Evolutionary conservation across 2,797 vertebrate species (phyloP).

Genomic region (Xerus rutilus): DNA sequence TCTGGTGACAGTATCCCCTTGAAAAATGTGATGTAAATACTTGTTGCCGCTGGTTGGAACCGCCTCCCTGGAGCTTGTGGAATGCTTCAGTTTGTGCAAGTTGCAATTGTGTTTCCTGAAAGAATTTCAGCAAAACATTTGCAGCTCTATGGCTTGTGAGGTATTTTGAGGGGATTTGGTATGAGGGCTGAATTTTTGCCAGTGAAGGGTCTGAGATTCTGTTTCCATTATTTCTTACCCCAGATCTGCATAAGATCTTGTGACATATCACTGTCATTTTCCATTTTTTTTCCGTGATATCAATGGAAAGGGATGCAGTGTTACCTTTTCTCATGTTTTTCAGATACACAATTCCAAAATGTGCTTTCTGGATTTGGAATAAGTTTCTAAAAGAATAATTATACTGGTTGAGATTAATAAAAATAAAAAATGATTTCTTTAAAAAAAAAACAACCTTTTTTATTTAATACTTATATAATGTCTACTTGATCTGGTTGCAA

Average conservation of each 20-base stretch:
- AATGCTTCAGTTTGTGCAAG: background rate
- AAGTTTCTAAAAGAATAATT: background rate
- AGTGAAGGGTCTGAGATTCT: background rate
- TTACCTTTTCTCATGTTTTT: background rate
- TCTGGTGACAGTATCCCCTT: background rate
- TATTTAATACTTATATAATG: background rate
- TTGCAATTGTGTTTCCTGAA: background rate
- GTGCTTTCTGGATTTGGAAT: background rate
- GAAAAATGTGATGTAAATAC: background rate
- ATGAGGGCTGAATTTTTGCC: background rate
- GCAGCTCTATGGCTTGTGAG: background rate
- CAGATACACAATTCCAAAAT: background rate
- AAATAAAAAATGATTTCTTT: background rate
- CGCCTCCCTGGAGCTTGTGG: background rate
- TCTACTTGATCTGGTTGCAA: background rate
- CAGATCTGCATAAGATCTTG: background rate
- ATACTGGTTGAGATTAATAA: background rate
- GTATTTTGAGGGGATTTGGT: background rate
- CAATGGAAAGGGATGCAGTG: background rate
- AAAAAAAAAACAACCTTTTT: background rate
- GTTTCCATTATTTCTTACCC: background rate
- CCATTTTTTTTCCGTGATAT: background rate
- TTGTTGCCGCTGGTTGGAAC: background rate
- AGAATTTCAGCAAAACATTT: background rate
- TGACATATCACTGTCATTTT: background rate